Percentiles rank a stretch among this genome's conserved stretches.
Conservation (phyloP, 2,113 vertebrate species). For the Crocuta crocuta region DNA sequence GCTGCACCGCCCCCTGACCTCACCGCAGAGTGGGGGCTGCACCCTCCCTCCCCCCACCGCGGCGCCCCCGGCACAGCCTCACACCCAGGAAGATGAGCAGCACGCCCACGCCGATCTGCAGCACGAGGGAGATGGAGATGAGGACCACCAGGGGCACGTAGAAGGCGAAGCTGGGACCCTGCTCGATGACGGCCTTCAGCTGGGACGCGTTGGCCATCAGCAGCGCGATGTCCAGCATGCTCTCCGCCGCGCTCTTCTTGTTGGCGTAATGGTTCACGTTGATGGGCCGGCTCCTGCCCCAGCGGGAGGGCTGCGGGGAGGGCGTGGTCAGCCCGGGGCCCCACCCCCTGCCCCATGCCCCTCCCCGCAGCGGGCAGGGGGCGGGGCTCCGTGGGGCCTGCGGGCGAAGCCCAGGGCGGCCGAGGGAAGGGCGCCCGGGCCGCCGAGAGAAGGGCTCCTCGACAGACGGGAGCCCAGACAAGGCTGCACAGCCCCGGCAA, state of each 20-base stretch:
- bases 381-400: background rate
- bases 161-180: conserved; percentile 91
- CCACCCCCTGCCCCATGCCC: no score
- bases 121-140: conserved; percentile 93
- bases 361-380: background rate
- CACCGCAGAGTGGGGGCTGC: background rate
- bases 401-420: background rate
- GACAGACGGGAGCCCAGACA: background rate
- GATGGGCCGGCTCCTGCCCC: conserved; percentile 83
- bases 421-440: no score
- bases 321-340: background rate
- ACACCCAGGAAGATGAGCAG: conserved; percentile 97
- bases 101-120: conserved; percentile 94
- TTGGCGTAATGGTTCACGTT: conserved; percentile 98
- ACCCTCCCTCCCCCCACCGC: background rate
- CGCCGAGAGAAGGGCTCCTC: no score
- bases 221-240: conserved; percentile 97
- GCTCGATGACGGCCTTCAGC: conserved; percentile 95
- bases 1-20: background rate
- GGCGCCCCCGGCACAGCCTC: conserved; percentile 53
- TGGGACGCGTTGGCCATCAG: conserved; percentile 99
- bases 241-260: conserved; percentile 97
- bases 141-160: conserved; percentile 92
- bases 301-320: conserved; percentile 39
- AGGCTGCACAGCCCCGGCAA: background rate